These are phyloP conservation scores for Acrobasis repandana DNA, from an alignment of 2,888 invertebrate genomes.

Conservation along the genomic window DNA sequence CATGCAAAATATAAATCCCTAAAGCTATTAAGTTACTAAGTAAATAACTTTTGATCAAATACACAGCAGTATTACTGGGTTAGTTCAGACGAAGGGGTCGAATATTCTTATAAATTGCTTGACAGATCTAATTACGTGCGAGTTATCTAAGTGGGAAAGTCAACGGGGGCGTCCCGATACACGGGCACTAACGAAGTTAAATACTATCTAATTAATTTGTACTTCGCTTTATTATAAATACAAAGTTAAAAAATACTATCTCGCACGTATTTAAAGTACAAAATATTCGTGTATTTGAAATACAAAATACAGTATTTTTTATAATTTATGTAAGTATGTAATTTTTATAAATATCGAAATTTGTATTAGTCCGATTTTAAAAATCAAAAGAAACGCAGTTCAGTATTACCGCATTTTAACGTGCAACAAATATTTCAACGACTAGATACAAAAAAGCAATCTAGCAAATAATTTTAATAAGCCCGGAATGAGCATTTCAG, in stretches of 20 bases:
- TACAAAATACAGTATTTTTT: too few species aligned
- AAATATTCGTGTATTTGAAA: too few species aligned
- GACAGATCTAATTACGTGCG: constrained; percentile 2
- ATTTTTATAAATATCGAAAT: too few species aligned
- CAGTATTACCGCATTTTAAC: too few species aligned
- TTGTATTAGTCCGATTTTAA: too few species aligned
- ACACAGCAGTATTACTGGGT: not conserved
- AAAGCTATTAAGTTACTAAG: too few species aligned
- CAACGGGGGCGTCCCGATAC: not conserved
- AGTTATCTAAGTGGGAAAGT: not conserved
- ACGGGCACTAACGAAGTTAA: not conserved
- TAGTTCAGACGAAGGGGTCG: not conserved
- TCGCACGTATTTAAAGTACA: too few species aligned
- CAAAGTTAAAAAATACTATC: too few species aligned
- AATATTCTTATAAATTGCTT: constrained; percentile 1
- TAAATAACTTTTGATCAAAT: too few species aligned
- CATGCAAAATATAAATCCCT: too few species aligned
- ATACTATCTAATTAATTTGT: not conserved
- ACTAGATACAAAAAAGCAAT: not conserved
- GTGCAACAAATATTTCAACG: not conserved
- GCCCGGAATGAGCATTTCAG: not conserved
- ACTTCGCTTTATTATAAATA: not conserved
- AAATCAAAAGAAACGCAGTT: too few species aligned
- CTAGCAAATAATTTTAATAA: not conserved
- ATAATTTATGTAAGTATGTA: too few species aligned